Percentiles rank a stretch among this genome's conserved stretches.
These are phyloP conservation scores for Isurus oxyrinchus DNA, from an alignment of 2,113 vertebrate species.

Conservation along the genomic window DNA sequence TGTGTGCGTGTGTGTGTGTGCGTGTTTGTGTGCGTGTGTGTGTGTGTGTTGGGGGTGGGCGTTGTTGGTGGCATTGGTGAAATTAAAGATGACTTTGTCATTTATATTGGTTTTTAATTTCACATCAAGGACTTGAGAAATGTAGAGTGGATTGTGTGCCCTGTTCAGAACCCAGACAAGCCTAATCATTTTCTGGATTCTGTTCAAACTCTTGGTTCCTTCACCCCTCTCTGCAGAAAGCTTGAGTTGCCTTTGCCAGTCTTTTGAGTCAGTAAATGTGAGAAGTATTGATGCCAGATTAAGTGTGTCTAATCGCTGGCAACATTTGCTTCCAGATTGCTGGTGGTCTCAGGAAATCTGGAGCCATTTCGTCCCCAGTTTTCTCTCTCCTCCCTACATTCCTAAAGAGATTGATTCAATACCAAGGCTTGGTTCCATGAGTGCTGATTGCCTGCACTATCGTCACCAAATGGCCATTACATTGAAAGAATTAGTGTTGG, in stretches of 20 bases:
- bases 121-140: neutral
- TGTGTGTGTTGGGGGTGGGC: too few relatives aligned
- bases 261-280: neutral
- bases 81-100: neutral
- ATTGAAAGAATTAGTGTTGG: neutral
- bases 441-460: neutral
- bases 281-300: constrained; percentile 6
- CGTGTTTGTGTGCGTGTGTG: neutral
- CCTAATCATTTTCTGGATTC: neutral
- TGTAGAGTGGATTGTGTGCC: neutral
- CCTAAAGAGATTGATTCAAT: neutral
- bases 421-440: neutral
- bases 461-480: neutral
- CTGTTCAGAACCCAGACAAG: neutral
- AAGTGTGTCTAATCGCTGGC: neutral
- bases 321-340: neutral
- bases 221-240: neutral
- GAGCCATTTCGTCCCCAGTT: neutral
- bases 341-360: constrained; percentile 2
- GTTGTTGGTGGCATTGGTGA: neutral
- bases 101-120: constrained; percentile 1
- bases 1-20: neutral
- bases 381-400: neutral
- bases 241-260: neutral
- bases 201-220: neutral